These are phyloP conservation scores for Sitophilus oryzae DNA, from an alignment of 1,140 invertebrate genomes.

Conservation along the genomic window DNA sequence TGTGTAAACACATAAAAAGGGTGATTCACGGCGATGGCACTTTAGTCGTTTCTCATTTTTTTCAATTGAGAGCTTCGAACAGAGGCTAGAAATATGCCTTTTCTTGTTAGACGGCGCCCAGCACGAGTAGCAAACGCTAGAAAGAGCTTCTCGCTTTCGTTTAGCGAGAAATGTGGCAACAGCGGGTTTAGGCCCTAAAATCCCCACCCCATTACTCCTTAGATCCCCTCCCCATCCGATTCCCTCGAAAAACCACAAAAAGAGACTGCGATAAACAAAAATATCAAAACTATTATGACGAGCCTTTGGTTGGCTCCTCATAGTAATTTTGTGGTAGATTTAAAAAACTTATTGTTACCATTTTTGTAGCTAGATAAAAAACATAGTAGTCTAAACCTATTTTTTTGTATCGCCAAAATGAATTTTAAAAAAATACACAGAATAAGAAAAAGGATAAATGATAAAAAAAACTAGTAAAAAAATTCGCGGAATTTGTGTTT, in stretches of 20 bases:
- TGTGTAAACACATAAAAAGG: too few species aligned
- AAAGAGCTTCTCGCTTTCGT: too few species aligned
- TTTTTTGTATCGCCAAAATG: conserved; percentile 38
- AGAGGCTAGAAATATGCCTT: too few species aligned
- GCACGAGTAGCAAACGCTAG: too few species aligned
- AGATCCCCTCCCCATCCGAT: conserved; percentile 5
- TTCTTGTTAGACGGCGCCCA: too few species aligned
- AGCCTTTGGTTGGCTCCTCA: conserved; percentile 24
- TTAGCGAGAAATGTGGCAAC: too few species aligned
- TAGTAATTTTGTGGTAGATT: conserved; percentile 42
- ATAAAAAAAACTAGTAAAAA: background rate
- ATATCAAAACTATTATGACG: conserved; percentile 42
- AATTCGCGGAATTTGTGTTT: background rate
- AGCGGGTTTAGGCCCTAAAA: too few species aligned
- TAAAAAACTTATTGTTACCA: conserved; percentile 41
- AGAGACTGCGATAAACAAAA: conserved; percentile 47
- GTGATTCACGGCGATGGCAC: too few species aligned
- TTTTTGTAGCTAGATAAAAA: conserved; percentile 41
- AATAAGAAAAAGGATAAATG: background rate
- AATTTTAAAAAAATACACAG: conserved; percentile 8
- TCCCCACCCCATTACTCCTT: conserved; percentile 1
- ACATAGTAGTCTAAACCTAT: conserved; percentile 39
- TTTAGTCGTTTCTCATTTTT: too few species aligned
- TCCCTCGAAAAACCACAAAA: conserved; percentile 34
- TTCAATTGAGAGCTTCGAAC: too few species aligned